Evolutionary conservation across 2,888 invertebrate genomes (phyloP), one percentile per base, ranked within the genome.

Genomic region (Priocnemis perturbator): DNA sequence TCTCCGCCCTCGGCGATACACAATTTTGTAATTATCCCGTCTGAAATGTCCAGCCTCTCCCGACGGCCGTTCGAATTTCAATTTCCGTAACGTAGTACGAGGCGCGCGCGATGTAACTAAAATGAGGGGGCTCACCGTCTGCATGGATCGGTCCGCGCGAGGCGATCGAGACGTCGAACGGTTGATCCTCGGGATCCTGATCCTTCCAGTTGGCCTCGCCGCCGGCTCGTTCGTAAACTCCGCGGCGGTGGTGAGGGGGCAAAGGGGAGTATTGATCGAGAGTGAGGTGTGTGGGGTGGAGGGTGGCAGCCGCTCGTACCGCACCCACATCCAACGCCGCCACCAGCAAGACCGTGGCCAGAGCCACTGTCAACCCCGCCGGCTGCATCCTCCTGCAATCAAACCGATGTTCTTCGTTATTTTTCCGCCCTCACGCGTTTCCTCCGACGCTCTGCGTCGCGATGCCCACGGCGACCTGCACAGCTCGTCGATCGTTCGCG

Each of bases 231-330:
- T 67, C 80, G 76, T 78, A 70, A 82, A 82, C 74, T 81, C 74
- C 77, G 73, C 77, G 77, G 7, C 37, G 37, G 73, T 77, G 74
- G 73, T 79, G 78, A 73, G 81, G 76, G 73, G 82, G 74, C 72
- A 79, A 81, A 79, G 86, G 86, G 85, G 85, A 82, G 86, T 87
- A 87, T 87, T 87, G 87, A 87, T 87, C 87, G 85, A 78, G 76
- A 75, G 77, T 69, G 74, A 80, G 80, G 73, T 74, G 81, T 74
- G 79, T 80, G 71, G 77, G 78, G 68, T 71, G 77, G 69, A 72
- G 71, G 60, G 63, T 66, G 76, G 78, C 69, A 77, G 83, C 77
- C 70, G 86, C 81, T 81, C 83, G 84, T 77, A 83, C 83, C 79
- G 83, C 77, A 76, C 77, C 80, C 75, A 59, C 77, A 76, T 77